phyloP scores from a whole-genome alignment of 2,797 vertebrate species.

The Distichodus sexfasciatus region DNA sequence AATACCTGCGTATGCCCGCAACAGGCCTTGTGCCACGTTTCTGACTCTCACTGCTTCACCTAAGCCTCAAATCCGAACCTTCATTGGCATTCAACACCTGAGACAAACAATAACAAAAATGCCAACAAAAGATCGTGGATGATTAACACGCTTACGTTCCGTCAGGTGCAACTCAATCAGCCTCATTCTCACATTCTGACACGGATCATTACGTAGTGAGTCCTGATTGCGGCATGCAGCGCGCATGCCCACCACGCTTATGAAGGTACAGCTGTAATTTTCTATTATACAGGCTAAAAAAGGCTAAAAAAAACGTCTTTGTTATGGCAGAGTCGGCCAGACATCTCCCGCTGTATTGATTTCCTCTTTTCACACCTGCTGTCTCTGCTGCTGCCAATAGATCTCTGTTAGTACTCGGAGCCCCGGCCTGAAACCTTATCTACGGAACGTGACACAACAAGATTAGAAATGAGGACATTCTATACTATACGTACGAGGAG shows the following conservation, averaged over 20 bases:
- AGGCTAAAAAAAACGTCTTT: background rate
- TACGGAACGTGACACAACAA: background rate
- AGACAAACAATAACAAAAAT: background rate
- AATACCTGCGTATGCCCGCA: background rate
- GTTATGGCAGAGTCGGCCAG: background rate
- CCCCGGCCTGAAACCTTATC: background rate
- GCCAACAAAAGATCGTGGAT: background rate
- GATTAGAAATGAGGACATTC: background rate
- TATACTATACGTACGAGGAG: background rate
- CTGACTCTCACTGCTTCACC: background rate
- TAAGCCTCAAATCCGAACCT: background rate
- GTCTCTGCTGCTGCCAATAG: conserved; percentile 16
- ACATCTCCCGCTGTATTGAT: conserved; percentile 52
- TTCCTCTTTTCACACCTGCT: conserved; percentile 51
- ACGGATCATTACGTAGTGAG: no score
- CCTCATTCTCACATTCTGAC: no score
- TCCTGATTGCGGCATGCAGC: no score
- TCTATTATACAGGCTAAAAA: no score
- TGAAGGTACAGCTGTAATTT: background rate
- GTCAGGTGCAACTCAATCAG: background rate
- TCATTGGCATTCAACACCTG: background rate
- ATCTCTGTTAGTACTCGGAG: conserved; percentile 16
- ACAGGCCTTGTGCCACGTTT: background rate
- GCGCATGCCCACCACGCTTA: no score
- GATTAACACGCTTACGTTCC: background rate